Evolutionary conservation across 2,113 vertebrate species (phyloP), one percentile per base, ranked within the genome.

Genomic region (Orcinus orca): DNA sequence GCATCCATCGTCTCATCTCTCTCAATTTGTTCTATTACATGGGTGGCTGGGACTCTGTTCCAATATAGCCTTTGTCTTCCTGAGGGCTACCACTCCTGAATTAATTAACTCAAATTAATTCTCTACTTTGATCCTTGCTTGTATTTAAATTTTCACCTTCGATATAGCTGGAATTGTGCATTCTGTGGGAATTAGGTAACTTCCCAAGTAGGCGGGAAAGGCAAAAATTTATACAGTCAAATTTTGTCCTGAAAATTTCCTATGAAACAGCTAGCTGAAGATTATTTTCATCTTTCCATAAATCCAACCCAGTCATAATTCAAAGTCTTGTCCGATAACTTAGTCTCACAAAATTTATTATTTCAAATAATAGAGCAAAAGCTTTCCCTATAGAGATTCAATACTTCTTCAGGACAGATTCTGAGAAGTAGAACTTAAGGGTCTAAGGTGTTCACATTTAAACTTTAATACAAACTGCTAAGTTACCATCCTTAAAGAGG

Each of bases 321-420:
- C 94, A n/a, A 58, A 58, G n/a, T 80, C 77, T 58, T 50, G 15
- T 73, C 62, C 18, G 8, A 80, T 73, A 81, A 89, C 44, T 9
- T 95, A 80, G 50, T 71, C 53, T 91, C 53, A 62, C 50, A 50
- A 80, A 53, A 86, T 62, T 80, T 91, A 70, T 86, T 71, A 93
- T 85, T 71, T 70, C 29, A 80, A 80, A 73, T 85, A 62, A 80
- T 44, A 31, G 10, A 76, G n/a, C 7, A 36, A 29, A 71, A 62
- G 5, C 71, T 71, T 96, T 65, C n/a, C 6, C 14, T 55, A 21
- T 33, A 41, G 8, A 60, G 36, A 60, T 25, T 47, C 58, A 85
- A 12, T 84, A 13, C 55, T 80, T 90, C 71, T 47, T 71, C 20
- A 73, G 53, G 13, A 31, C 58, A 67, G 44, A 73, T 58, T 73